Conservation (phyloP, 2,888 invertebrate species). For the Deilephila porcellus region DNA sequence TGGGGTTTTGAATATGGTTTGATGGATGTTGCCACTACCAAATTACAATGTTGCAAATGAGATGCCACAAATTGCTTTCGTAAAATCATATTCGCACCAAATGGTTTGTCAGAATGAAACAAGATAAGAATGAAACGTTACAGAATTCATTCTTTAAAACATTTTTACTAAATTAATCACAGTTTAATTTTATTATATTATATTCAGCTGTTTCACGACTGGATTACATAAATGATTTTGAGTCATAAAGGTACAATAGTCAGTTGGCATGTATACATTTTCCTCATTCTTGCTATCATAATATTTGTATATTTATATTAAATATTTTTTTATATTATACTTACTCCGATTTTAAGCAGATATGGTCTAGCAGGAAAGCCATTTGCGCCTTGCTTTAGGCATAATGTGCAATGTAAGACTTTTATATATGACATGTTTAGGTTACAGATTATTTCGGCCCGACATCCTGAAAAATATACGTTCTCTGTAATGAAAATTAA, state of each 20-base stretch:
- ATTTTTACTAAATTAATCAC: no score
- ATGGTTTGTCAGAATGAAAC: no score
- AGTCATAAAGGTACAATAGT: not conserved
- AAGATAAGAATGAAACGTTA: no score
- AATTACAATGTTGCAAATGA: no score
- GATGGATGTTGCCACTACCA: no score
- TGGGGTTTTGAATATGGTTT: no score
- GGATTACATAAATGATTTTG: not conserved
- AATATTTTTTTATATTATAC: slow-evolving; percentile 38
- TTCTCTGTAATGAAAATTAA: not conserved
- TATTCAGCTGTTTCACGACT: not conserved
- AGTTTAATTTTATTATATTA: no score
- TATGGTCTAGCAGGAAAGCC: slow-evolving; percentile 63
- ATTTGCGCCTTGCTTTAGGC: slow-evolving; percentile 65
- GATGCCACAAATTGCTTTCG: no score
- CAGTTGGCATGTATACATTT: not conserved
- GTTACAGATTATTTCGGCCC: slow-evolving; percentile 48
- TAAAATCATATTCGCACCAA: no score
- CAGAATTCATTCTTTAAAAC: no score
- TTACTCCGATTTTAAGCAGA: slow-evolving; percentile 70
- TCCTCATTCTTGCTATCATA: not conserved
- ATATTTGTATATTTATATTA: not conserved
- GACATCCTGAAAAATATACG: slow-evolving; percentile 67
- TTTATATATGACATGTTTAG: slow-evolving; percentile 73
- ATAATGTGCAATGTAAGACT: slow-evolving; percentile 71